Evolutionary conservation across 2,113 vertebrate genomes (phyloP), one percentile per base, ranked within the genome.

Genomic region (Lucifuga dentata): DNA sequence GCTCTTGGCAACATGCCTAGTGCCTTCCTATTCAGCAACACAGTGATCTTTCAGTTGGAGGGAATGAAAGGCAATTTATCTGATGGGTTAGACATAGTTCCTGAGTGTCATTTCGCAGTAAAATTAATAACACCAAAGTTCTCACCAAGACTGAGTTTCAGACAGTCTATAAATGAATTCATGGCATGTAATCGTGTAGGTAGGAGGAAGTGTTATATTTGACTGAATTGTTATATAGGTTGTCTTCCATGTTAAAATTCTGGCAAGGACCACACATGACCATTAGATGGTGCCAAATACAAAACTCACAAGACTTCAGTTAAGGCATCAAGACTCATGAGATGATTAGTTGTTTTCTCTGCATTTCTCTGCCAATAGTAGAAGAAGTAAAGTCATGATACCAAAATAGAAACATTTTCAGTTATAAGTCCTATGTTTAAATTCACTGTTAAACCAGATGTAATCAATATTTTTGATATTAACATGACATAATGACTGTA

Each of bases 21-120:
- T 44, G 75, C 71, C 74, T 83, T 84, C 63, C 68, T 61, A 53
- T 83, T 86, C 75, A 83, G 70, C 85, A 90, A 75, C 87, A 92
- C 79, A 83, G 77, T 55, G 63, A 86, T 79, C 83, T 88, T 83
- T 88, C 67, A 88, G 75, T 80, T 41, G 44, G 50, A 71, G 70
- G 56, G 64, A 76, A 68, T 82, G 62, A 74, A 57, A 76, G 57
- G 64, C 65, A 57, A 59, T 49, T 53, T 66, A 63, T 83, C 52
- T 8, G 12, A 10, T 51, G 59, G 46, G 41, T 48, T 29, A 24
- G 58, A 59, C 19, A 53, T 80, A 56, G 78, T 50, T 60, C 38
- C 38, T 64, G n/a, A 21, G 20, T 44, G 20, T 68, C 53, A 44
- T n/a, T 32, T 9, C 2, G 17, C 23, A 16, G 24, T 40, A 50